Conservation (phyloP, 2,888 invertebrate genomes). For the Lasioglossum morio region DNA sequence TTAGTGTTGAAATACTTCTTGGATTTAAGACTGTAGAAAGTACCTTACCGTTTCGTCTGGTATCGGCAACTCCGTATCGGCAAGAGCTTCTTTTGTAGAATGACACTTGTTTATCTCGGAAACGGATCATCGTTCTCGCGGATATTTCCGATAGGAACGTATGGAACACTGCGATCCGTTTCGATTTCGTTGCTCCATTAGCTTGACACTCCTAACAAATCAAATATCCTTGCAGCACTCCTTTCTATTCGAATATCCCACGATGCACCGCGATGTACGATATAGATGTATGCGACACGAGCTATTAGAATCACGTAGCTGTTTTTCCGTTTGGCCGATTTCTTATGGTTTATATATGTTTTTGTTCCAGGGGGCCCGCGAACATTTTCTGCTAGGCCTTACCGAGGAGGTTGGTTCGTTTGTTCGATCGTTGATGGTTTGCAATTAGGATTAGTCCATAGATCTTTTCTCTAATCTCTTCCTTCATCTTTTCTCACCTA, state of each 20-base stretch:
- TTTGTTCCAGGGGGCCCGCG: slow-evolving; percentile 84
- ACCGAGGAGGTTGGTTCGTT: slow-evolving; percentile 84
- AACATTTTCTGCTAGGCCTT: slow-evolving; percentile 84
- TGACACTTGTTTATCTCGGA: neutral
- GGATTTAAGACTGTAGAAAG: neutral
- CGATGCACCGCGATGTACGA: neutral
- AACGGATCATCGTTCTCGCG: neutral
- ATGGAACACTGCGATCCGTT: neutral
- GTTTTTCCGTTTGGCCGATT: slow-evolving; percentile 78
- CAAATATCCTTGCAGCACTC: neutral
- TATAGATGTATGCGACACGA: neutral
- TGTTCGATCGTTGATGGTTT: slow-evolving; percentile 77
- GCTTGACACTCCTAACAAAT: slow-evolving; percentile 34
- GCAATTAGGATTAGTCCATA: slow-evolving; percentile 83
- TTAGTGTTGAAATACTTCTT: too few relatives aligned
- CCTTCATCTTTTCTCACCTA: slow-evolving; percentile 47
- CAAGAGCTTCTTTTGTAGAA: neutral
- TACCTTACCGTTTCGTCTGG: neutral
- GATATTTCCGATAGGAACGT: neutral
- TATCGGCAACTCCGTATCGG: too few relatives aligned
- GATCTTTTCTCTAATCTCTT: slow-evolving; percentile 75
- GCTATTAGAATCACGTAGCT: neutral
- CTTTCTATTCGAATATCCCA: neutral
- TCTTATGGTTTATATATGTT: slow-evolving; percentile 83
- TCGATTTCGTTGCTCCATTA: slow-evolving; percentile 11